These are phyloP conservation scores for Nomada fabriciana DNA, from an alignment of 2,888 invertebrate genomes.

Conservation along the genomic window DNA sequence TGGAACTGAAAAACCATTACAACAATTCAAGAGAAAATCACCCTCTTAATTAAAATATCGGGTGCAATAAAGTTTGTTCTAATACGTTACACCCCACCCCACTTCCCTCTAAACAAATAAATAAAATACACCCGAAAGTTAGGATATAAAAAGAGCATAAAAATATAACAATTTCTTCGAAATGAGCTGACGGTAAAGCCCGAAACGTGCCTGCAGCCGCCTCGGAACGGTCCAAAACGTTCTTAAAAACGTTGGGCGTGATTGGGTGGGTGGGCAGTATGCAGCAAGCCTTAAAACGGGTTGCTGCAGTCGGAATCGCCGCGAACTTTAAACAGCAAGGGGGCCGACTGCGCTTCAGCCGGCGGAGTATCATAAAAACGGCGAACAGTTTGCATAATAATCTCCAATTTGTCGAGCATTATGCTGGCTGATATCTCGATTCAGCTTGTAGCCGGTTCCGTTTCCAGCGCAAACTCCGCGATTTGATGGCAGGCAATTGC, in stretches of 20 bases:
- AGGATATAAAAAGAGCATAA: not conserved
- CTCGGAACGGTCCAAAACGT: not conserved
- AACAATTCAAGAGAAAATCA: too few species aligned
- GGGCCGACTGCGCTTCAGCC: not conserved
- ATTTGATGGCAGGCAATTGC: conserved; percentile 33
- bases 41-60: too few species aligned
- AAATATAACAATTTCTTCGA: not conserved
- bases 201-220: not conserved
- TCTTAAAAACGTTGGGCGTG: not conserved
- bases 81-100: too few species aligned
- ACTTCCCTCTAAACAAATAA: too few species aligned
- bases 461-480: conserved; percentile 24
- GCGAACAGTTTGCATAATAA: conserved; percentile 49
- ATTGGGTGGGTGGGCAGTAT: conserved; percentile 3
- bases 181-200: not conserved
- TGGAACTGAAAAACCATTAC: too few species aligned
- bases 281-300: not conserved
- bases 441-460: conserved; percentile 7
- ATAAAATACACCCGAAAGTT: too few species aligned
- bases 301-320: conserved; percentile 17
- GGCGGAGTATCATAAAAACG: conserved; percentile 39
- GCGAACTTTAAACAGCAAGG: conserved; percentile 11
- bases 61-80: too few species aligned
- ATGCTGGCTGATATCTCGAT: conserved; percentile 41
- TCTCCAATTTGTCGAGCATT: conserved; percentile 45